phyloP scores from a whole-genome alignment of 2,888 invertebrate species.

The Lochmaea capreae region DNA sequence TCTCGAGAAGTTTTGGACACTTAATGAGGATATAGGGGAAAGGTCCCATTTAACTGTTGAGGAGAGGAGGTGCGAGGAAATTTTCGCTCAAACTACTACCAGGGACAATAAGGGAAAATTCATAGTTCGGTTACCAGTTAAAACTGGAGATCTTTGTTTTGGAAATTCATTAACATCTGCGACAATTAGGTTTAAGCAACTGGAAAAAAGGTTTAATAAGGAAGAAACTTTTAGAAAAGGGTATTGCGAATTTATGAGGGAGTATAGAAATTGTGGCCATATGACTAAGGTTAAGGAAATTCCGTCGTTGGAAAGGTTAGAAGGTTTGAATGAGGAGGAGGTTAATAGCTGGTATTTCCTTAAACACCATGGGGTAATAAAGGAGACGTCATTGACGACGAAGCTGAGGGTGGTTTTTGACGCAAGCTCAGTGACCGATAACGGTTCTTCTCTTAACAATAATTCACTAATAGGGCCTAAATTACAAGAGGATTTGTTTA shows the following conservation, averaged over 20 bases:
- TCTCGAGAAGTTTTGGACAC: constrained; percentile 26
- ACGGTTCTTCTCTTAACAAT: constrained; percentile 41
- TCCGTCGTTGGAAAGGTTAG: not conserved
- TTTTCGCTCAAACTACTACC: constrained; percentile 11
- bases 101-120: constrained; percentile 26
- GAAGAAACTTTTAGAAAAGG: not conserved
- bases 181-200: constrained; percentile 14
- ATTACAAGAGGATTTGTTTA: constrained; percentile 38
- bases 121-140: constrained; percentile 23
- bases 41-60: constrained; percentile 12
- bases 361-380: constrained; percentile 41
- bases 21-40: constrained; percentile 19
- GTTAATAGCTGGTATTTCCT: not conserved
- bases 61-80: constrained; percentile 28
- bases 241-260: constrained; percentile 30
- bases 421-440: constrained; percentile 33
- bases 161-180: constrained; percentile 20
- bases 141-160: not conserved
- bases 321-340: too few relatives aligned
- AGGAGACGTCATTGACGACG: constrained; percentile 37
- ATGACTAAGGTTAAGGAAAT: constrained; percentile 24
- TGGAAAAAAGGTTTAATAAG: constrained; percentile 30
- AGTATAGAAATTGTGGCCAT: constrained; percentile 32
- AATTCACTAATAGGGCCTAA: constrained; percentile 36
- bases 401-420: too few relatives aligned